These are phyloP conservation scores for Amphiprion percula DNA, from an alignment of 2,113 vertebrate species.

Conservation along the genomic window DNA sequence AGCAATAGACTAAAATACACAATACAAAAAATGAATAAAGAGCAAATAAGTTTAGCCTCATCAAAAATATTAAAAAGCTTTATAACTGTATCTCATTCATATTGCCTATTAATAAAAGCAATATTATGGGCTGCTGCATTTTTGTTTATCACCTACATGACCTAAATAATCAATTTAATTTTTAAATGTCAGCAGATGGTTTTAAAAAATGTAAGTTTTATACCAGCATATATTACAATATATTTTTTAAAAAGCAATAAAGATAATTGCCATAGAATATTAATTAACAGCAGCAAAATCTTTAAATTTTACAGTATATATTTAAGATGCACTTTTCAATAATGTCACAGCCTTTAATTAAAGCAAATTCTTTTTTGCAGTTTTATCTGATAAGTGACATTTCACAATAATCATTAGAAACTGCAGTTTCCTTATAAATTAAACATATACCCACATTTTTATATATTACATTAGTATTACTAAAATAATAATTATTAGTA, in stretches of 20 bases:
- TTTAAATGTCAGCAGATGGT: background rate
- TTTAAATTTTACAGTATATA: background rate
- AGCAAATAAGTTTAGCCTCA: background rate
- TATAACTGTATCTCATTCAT: too few species aligned
- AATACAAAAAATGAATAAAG: background rate
- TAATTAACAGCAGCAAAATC: background rate
- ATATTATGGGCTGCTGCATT: too few species aligned
- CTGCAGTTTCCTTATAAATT: background rate
- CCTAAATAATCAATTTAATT: slow-evolving; percentile 6
- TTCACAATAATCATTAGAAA: background rate
- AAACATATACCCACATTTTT: background rate
- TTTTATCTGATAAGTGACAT: background rate
- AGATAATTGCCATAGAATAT: background rate
- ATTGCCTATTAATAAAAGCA: background rate
- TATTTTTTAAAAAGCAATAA: background rate
- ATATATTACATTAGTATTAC: background rate
- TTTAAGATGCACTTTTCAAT: background rate
- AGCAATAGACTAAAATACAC: background rate
- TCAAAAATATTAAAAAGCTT: too few species aligned
- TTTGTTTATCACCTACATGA: background rate
- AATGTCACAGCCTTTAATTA: background rate
- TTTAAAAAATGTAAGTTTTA: background rate
- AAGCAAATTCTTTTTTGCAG: background rate
- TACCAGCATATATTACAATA: background rate
- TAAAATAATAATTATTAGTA: background rate